Evolutionary conservation across 2,113 vertebrate genomes (phyloP), one percentile per base, ranked within the genome.

Genomic region (Thermophis baileyi): DNA sequence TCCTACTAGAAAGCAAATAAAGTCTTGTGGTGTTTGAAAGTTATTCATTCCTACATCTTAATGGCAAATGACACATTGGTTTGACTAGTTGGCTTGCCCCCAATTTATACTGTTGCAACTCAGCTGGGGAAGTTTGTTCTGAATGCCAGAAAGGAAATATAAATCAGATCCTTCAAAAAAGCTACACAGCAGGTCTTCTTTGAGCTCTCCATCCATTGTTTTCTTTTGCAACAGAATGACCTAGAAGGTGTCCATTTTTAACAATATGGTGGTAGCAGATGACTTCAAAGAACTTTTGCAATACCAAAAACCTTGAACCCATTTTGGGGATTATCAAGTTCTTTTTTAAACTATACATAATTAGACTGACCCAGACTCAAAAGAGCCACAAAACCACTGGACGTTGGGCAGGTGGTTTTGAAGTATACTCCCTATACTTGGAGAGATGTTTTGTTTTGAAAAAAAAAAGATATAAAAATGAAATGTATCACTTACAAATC

Each of bases 221-320:
- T 90, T 46, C 18, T 88, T 81, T 51, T 50, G 40, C 57, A 94
- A 53, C 27, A 44, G 40, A 20, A 90, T 69, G 47, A 40, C 91
- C 47, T n/a, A 53, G 81, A 50, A 87, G 20, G 16, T 81, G 25
- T 44, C 8, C 22, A n/a, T 25, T 74, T 49, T 92, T 49, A 89
- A 40, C 44, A 7, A 44, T 10, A 92, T 40, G 18, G 55, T 51
- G 3, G 81, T 88, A 85, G 18, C 14, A 12, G 51, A 8, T 6
- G 27, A 53, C 44, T 54, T 91, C 20, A 91, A 93, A 88, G 55
- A 74, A 89, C n/a, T 87, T 81, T 94, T 86, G 25, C 50, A 87
- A 89, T 51, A 50, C 40, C 44, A 86, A 54, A 89, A 93, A 74
- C 14, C 47, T 54, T 44, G 54, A 40, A 55, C 24, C 30, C 18